phyloP scores from a whole-genome alignment of 2,797 vertebrate species.

The Phrynocephalus vlangalii region DNA sequence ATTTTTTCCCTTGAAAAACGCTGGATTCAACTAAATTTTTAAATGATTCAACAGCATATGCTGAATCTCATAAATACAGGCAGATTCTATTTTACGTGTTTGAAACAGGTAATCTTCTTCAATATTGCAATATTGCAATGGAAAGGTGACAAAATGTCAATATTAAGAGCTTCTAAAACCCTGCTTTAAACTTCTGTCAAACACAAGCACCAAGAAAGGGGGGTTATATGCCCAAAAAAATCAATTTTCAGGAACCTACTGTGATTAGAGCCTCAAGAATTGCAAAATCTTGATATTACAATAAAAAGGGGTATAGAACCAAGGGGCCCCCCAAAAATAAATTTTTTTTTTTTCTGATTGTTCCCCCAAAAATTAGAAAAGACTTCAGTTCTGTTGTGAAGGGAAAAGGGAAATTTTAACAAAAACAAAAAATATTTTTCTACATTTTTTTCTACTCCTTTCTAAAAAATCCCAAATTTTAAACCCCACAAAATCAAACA shows the following conservation, averaged over 20 bases:
- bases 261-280: constrained; percentile 1
- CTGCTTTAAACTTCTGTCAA: constrained; percentile 8
- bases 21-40: constrained; percentile 2
- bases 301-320: too few species aligned
- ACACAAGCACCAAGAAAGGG: not conserved
- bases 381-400: too few species aligned
- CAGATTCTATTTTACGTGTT: not conserved
- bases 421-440: too few species aligned
- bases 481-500: too few species aligned
- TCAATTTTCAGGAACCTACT: not conserved
- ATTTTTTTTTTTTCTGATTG: not conserved
- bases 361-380: not conserved
- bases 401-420: too few species aligned
- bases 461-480: too few species aligned
- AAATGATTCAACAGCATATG: constrained; percentile 16
- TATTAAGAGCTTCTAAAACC: not conserved
- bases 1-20: constrained; percentile 24
- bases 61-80: constrained; percentile 27
- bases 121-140: not conserved
- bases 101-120: constrained; percentile 24
- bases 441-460: too few species aligned
- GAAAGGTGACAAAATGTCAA: constrained; percentile 38
- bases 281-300: constrained; percentile 18
- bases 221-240: constrained; percentile 8
- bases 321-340: too few species aligned